Conservation (phyloP, 2,113 vertebrate genomes). For the Rallus limicola region DNA sequence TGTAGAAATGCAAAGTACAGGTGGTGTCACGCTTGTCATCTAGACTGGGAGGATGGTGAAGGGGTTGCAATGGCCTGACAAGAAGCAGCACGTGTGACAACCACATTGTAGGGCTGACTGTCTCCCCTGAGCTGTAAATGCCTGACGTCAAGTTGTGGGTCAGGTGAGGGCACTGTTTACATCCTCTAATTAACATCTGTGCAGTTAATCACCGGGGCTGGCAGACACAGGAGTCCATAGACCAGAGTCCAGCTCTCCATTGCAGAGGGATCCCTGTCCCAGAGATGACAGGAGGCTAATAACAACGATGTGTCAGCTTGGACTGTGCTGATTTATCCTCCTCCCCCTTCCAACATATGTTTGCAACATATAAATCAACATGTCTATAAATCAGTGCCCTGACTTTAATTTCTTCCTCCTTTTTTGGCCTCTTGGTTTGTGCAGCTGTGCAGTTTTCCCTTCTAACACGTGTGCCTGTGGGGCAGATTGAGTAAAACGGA, state of each 20-base stretch:
- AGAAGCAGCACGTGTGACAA: rapidly evolving
- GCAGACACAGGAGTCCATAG: background rate
- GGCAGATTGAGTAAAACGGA: background rate
- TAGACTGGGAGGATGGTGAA: background rate
- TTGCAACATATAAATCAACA: background rate
- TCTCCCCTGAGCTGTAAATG: background rate
- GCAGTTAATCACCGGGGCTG: background rate
- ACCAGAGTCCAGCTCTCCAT: rapidly evolving
- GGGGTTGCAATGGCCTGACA: background rate
- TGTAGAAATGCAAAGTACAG: background rate
- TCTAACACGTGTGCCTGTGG: rapidly evolving
- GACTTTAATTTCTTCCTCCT: background rate
- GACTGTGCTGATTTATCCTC: background rate
- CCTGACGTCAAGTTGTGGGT: background rate
- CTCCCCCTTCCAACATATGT: background rate
- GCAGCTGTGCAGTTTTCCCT: background rate
- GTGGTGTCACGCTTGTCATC: background rate
- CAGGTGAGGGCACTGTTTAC: conserved; percentile 1
- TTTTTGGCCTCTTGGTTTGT: background rate
- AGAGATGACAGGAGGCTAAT: background rate
- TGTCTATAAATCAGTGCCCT: background rate
- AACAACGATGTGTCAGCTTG: background rate
- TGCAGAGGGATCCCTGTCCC: background rate
- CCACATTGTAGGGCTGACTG: rapidly evolving
- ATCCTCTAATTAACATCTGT: conserved; percentile 22